These are phyloP conservation scores for Phoxinus phoxinus DNA, from an alignment of 2,113 vertebrate genomes.

Conservation along the genomic window DNA sequence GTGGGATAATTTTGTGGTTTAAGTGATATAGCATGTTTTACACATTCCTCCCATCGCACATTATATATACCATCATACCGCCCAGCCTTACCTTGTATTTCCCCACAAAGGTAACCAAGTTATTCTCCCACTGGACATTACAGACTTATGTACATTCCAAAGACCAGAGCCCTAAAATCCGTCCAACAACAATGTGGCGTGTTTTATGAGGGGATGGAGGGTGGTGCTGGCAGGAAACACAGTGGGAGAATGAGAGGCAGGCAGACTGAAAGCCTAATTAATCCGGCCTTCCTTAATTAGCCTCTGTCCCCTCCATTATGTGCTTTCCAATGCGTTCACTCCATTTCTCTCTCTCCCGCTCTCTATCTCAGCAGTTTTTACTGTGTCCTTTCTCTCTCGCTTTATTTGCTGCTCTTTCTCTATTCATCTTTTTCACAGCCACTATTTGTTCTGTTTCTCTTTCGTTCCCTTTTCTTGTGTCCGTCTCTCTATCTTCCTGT, in stretches of 20 bases:
- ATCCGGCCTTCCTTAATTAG: slow-evolving; percentile 75
- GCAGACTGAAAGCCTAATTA: slow-evolving; percentile 74
- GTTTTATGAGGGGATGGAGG: slow-evolving; percentile 34
- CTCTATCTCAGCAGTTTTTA: slow-evolving; percentile 24
- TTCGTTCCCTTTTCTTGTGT: slow-evolving; percentile 3
- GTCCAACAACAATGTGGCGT: slow-evolving; percentile 4
- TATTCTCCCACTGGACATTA: background rate
- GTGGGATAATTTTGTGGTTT: background rate
- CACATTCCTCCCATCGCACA: background rate
- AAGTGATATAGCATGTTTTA: slow-evolving; percentile 16
- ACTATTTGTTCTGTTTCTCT: slow-evolving; percentile 38
- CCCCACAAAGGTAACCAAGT: background rate
- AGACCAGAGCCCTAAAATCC: background rate
- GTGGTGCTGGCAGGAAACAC: slow-evolving; percentile 64
- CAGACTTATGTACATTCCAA: slow-evolving; percentile 11
- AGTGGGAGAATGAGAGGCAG: slow-evolving; percentile 67
- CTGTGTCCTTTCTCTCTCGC: slow-evolving; percentile 35
- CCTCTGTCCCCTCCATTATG: slow-evolving; percentile 67
- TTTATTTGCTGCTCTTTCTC: slow-evolving; percentile 31
- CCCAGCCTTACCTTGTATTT: background rate
- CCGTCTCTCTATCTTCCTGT: background rate
- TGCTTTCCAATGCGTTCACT: slow-evolving; percentile 54
- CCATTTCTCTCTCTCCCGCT: slow-evolving; percentile 17
- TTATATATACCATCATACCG: background rate
- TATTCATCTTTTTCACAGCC: slow-evolving; percentile 19